Percentiles rank a stretch among this genome's conserved stretches.
These are phyloP conservation scores for Acronicta aceris DNA, from an alignment of 2,888 invertebrate species.

Conservation along the genomic window DNA sequence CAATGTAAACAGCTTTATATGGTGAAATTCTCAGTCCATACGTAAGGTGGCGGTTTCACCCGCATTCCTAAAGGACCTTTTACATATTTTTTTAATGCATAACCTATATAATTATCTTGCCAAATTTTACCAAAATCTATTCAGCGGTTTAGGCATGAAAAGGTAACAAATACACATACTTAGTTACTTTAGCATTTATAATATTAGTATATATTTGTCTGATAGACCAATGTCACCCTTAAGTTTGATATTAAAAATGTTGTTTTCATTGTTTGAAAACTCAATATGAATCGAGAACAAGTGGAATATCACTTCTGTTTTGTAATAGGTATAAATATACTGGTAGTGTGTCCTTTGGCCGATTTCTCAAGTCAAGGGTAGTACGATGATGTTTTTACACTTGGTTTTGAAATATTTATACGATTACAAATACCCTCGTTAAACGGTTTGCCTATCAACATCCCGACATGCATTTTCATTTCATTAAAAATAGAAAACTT, in stretches of 20 bases:
- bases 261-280: background rate
- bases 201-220: background rate
- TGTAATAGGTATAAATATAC: background rate
- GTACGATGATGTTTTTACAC: background rate
- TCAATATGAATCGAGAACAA: background rate
- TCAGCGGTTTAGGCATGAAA: background rate
- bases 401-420: slow-evolving; percentile 10
- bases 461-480: slow-evolving; percentile 9
- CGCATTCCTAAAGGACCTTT: too few species aligned
- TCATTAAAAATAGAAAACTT: slow-evolving; percentile 1
- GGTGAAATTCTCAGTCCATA: too few species aligned
- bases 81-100: too few species aligned
- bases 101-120: background rate
- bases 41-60: too few species aligned
- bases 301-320: background rate
- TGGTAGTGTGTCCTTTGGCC: background rate
- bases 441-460: slow-evolving; percentile 8
- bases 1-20: too few species aligned
- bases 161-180: background rate
- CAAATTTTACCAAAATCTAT: background rate
- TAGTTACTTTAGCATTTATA: background rate
- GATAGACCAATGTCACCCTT: too few species aligned
- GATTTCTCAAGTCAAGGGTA: background rate
- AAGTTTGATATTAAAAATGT: background rate
- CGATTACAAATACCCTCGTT: slow-evolving; percentile 14